These are phyloP conservation scores for Amphiprion percula DNA, from an alignment of 2,113 vertebrate species.

Conservation along the genomic window DNA sequence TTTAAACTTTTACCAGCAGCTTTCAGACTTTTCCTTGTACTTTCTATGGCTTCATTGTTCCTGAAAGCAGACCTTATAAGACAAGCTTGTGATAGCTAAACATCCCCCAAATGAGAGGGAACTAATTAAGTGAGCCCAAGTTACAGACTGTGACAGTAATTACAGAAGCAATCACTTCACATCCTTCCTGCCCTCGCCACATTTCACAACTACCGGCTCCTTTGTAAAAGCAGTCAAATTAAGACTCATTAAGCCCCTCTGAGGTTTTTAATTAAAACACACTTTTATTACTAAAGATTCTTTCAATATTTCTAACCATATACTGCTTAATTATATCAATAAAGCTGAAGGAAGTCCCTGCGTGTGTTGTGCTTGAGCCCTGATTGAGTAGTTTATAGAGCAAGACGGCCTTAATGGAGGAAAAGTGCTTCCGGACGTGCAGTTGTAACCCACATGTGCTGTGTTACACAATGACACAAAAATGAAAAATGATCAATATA, in stretches of 20 bases:
- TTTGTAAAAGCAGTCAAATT: conserved; percentile 79
- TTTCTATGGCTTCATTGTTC: conserved; percentile 40
- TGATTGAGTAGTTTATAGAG: conserved; percentile 53
- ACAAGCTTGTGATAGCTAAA: conserved; percentile 45
- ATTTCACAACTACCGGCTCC: conserved; percentile 74
- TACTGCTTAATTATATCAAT: conserved; percentile 69
- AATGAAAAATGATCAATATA: conserved; percentile 65
- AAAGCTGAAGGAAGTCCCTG: conserved; percentile 63
- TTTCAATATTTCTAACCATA: conserved; percentile 73
- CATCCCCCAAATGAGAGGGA: conserved; percentile 62
- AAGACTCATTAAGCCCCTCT: conserved; percentile 76
- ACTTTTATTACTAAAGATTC: conserved; percentile 68
- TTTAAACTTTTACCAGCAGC: conserved; percentile 18
- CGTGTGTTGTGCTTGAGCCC: conserved; percentile 21
- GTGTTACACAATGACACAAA: conserved; percentile 45
- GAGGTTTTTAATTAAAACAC: conserved; percentile 77
- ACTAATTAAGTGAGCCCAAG: conserved; percentile 69
- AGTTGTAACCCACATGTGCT: conserved; percentile 53
- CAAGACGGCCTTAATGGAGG: conserved; percentile 40
- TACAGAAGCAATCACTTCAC: conserved; percentile 78
- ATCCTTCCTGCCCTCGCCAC: conserved; percentile 79
- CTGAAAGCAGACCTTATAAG: conserved; percentile 1
- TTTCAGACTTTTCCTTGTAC: conserved; percentile 10
- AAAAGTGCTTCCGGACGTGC: conserved; percentile 53
- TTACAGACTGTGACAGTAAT: conserved; percentile 79